Conservation (phyloP, 2,113 vertebrate genomes). For the Isurus oxyrinchus region DNA sequence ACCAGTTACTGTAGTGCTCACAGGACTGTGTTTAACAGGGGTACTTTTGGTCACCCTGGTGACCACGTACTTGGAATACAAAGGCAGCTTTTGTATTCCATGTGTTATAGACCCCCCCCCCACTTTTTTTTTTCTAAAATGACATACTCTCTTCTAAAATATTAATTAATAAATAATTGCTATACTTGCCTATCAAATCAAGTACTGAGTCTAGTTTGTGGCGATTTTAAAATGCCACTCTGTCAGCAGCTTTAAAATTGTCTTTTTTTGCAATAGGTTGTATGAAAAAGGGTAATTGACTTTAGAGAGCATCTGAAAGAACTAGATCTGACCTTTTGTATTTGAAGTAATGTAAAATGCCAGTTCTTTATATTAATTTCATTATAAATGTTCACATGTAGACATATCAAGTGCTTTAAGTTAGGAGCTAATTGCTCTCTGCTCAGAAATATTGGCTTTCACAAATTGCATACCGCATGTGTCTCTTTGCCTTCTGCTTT, state of each 20-base stretch:
- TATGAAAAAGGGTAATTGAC: background rate
- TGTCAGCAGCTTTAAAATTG: background rate
- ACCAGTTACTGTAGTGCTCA: background rate
- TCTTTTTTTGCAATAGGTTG: background rate
- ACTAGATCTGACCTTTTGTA: background rate
- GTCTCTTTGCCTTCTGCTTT: background rate
- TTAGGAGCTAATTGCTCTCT: background rate
- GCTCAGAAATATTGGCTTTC: background rate
- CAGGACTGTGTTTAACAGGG: background rate
- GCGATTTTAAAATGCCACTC: background rate
- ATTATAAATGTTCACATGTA: background rate
- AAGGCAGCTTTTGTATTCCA: background rate
- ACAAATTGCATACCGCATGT: background rate
- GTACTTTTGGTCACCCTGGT: background rate
- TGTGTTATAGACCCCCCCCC: background rate
- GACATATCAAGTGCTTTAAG: background rate
- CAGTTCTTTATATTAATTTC: background rate
- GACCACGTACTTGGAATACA: background rate
- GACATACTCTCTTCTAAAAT: background rate
- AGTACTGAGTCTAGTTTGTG: background rate
- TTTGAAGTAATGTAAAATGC: background rate
- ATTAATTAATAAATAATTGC: background rate
- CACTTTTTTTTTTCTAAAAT: background rate
- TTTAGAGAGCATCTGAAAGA: background rate
- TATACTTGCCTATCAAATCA: background rate